Conservation (phyloP, 2,888 invertebrate genomes). For the Callinectes sapidus region DNA sequence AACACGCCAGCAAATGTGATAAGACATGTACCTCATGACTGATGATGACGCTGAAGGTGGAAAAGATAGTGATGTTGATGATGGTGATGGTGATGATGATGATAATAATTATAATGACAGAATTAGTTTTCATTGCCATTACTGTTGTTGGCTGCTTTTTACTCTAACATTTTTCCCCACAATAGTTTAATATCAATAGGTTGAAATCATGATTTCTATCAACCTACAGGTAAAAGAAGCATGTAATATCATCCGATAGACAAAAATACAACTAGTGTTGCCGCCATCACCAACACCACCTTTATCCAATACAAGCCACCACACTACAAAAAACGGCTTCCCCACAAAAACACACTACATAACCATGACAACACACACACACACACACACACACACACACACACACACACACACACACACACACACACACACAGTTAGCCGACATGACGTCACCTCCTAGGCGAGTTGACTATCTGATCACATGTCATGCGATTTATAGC, state of each 20-base stretch:
- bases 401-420: neutral
- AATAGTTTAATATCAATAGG: too few species aligned
- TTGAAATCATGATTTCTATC: neutral
- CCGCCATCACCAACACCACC: neutral
- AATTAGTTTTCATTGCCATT: neutral
- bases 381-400: neutral
- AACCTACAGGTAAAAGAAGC: neutral
- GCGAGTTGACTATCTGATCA: neutral
- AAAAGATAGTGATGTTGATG: neutral
- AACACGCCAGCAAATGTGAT: too few species aligned
- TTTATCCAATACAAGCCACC: neutral
- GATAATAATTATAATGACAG: neutral
- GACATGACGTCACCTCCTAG: neutral
- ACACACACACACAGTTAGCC: neutral
- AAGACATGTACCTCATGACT: neutral
- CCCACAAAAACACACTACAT: neutral
- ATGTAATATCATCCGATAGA: neutral
- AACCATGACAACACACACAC: neutral
- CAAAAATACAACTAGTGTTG: too few species aligned
- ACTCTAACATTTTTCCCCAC: too few species aligned
- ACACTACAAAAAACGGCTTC: neutral
- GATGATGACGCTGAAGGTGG: neutral
- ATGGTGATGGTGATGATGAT: neutral
- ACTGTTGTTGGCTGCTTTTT: neutral
- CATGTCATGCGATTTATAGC: neutral